Evolutionary conservation across 2,888 invertebrate species (phyloP), one percentile per base, ranked within the genome.

Genomic region (Melinaea menophilus): DNA sequence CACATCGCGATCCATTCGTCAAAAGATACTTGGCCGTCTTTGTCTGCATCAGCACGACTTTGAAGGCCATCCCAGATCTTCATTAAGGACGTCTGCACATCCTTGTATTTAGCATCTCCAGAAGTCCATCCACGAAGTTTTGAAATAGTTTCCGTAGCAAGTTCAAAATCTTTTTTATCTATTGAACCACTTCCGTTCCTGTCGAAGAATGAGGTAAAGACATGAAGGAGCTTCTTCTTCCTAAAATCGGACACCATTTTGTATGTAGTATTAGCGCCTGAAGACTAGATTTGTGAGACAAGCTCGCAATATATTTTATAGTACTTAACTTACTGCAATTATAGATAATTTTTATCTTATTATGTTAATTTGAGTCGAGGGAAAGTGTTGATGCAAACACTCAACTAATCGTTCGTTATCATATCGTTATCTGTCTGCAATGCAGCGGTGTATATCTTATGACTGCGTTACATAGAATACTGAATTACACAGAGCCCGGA

Each of bases 1-100:
- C 97, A 97, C 94, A 97, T 95, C 68, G 93, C 90, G 73, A 95
- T 93, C 97, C 97, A 97, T 83, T 97, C 97, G 9, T 96, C 96
- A 57, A 95, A 93, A 68, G 95, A 95, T 58, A 97, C 95, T 90
- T 95, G 94, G 5, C 96, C 96, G 74, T 97, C 97, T 76, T 95
- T 94, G 84, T 97, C 94, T 60, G 93, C 92, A 79, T 97, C 97
- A n/a, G 96, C 97, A 69, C 94, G 92, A 70, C 93, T 92, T 78
- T 94, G 93, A 51, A 97, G 88, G 9, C 96, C 96, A 58, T 95
- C 95, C 97, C 97, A 97, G 72, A 97, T 94, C 80, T 94, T 93
- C 72, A 94, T 86, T 86, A 97, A 92, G 59, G 94, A 92, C 47
- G 94, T 93, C 80, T 94, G 93, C 0, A 95, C 94, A 73, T 95